Percentiles rank a stretch among this genome's conserved stretches.
Evolutionary conservation across 2,888 invertebrate species (phyloP).

Genomic region (Melinaea marsaeus): DNA sequence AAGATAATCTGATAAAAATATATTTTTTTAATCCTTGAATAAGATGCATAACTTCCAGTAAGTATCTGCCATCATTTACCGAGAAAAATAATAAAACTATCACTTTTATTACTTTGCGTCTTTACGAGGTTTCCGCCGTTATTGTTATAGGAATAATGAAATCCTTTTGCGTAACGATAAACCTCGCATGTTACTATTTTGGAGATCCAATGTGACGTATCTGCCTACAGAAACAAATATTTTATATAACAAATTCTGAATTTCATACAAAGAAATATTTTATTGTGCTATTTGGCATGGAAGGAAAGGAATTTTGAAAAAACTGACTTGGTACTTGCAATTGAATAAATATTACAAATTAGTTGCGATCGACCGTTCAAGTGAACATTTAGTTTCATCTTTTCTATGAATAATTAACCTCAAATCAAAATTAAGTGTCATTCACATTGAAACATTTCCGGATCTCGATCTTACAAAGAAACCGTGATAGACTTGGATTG

Average conservation of each 20-base stretch:
- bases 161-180: conserved; percentile 10
- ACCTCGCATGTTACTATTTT: conserved; percentile 4
- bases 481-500: neutral
- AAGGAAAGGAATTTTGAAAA: no score
- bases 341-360: no score
- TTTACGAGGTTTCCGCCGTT: conserved; percentile 33
- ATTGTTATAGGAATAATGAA: conserved; percentile 16
- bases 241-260: conserved; percentile 1
- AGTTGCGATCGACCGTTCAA: no score
- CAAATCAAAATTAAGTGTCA: conserved; percentile 3
- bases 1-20: no score
- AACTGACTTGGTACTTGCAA: no score
- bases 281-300: neutral
- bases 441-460: neutral
- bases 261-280: no score
- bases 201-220: conserved; percentile 3
- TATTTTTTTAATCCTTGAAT: neutral
- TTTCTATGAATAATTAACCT: neutral
- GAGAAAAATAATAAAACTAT: conserved; percentile 63
- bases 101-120: conserved; percentile 59
- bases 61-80: conserved; percentile 55
- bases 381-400: neutral
- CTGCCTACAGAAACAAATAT: conserved; percentile 1
- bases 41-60: neutral
- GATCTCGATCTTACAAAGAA: neutral